These are phyloP conservation scores for Caenorhabditis inopinata DNA, from an alignment of 1,140 invertebrate species.

Conservation along the genomic window DNA sequence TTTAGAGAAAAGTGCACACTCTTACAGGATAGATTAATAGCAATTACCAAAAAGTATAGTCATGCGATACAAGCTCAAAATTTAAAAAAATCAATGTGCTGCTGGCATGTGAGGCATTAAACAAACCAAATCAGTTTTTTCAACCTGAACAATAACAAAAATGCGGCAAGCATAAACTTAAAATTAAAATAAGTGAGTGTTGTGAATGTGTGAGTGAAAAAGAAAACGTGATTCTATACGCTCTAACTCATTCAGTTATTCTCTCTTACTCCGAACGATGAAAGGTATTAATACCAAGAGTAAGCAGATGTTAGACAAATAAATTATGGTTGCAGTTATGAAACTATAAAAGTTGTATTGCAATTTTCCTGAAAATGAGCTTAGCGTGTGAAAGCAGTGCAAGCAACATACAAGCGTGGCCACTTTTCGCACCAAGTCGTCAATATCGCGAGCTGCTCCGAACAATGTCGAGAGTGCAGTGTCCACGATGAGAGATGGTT, in stretches of 20 bases:
- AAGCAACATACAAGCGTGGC: conserved; percentile 29
- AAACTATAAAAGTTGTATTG: not conserved
- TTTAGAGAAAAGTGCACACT: too few relatives aligned
- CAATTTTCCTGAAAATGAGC: conserved; percentile 19
- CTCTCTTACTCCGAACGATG: not conserved
- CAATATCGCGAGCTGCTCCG: conserved; percentile 48
- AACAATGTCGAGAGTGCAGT: conserved; percentile 61
- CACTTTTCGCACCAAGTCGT: conserved; percentile 45
- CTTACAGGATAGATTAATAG: too few relatives aligned
- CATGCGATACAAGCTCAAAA: not conserved
- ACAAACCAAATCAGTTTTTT: conserved; percentile 18
- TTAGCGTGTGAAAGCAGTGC: conserved; percentile 20
- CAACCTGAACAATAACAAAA: not conserved
- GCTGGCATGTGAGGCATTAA: not conserved
- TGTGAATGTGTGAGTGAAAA: not conserved
- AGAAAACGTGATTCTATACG: not conserved
- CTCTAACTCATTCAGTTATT: conserved; percentile 10
- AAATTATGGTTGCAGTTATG: not conserved
- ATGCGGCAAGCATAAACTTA: not conserved
- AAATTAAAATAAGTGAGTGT: not conserved
- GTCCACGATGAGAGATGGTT: conserved; percentile 54
- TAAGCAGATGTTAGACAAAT: not conserved
- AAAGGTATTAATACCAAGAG: not conserved
- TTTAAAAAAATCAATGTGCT: not conserved
- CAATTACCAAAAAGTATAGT: not conserved